Conservation (phyloP, 2,797 vertebrate species). For the Esox lucius region DNA sequence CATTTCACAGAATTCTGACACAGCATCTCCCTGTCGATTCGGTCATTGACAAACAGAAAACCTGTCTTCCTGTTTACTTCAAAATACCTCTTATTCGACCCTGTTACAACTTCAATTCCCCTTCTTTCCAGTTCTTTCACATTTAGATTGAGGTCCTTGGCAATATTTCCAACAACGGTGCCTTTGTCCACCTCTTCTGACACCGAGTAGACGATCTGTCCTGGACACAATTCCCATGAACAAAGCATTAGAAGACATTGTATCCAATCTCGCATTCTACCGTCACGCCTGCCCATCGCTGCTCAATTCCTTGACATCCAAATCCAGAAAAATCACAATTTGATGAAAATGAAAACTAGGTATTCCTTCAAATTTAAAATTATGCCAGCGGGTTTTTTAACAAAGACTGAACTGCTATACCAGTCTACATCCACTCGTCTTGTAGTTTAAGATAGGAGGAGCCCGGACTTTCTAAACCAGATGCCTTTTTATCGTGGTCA, state of each 20-base stretch:
- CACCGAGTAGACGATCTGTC: constrained; percentile 36
- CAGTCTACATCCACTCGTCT: background rate
- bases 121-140: constrained; percentile 43
- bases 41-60: constrained; percentile 42
- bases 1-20: constrained; percentile 39
- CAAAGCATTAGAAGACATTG: constrained; percentile 18
- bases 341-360: background rate
- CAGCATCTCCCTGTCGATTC: constrained; percentile 53
- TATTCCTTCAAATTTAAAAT: background rate
- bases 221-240: constrained; percentile 20
- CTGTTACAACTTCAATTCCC: constrained; percentile 46
- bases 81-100: constrained; percentile 49
- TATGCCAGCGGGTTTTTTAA: background rate
- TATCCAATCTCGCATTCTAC: background rate
- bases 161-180: constrained; percentile 58
- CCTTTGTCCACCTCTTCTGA: constrained; percentile 46
- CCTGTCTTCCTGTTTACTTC: constrained; percentile 51
- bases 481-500: background rate
- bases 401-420: background rate
- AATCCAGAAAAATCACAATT: background rate
- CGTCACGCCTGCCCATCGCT: background rate
- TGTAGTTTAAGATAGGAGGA: background rate
- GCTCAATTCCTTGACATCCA: background rate
- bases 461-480: background rate
- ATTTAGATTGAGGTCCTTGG: constrained; percentile 51